Evolutionary conservation across 2,797 vertebrate species (phyloP), one percentile per base, ranked within the genome.

Genomic region (Mus spretus): DNA sequence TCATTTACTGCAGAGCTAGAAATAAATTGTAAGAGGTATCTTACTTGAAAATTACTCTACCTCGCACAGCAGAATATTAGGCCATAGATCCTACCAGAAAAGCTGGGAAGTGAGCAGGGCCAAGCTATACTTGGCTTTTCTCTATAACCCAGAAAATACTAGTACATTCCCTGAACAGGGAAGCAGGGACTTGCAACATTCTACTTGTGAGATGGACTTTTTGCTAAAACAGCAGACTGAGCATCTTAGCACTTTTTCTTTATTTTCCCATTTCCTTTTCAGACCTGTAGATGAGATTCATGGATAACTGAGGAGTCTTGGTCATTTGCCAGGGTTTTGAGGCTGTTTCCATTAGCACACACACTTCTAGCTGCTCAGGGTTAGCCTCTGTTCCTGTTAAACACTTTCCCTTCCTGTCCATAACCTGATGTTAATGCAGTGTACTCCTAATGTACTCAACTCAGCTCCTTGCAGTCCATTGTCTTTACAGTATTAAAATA

Each of bases 41-140:
- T 90, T 77, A 80, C 84, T 86, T 94, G 80, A 95, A 97, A 96
- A 97, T 94, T 74, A 91, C 2, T 70, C 88, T 72, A 40, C 80
- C 65, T 91, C 28, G 26, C 50, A 90, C 22, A 65, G 65, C 1
- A 80, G 59, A 81, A 77, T 53, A 72, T 87, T 79, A 89, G 67
- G 67, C 74, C 50, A 40, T 78, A 74, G 89, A 80, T 90, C 47
- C 61, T 90, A 2, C 50, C 67, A 80, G 70, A 53, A 31, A 80
- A 80, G 11, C 63, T 65, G 3, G 81, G 22, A 89, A 84, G 47
- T 61, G 24, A 85, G 82, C 70, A 94, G 83, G 37, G 34, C 34
- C 85, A 19, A 26, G 47, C 34, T 14, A 44, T 9, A 17, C 13
- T 57, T 89, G 34, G 1, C 57, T 75, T 87, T 72, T 20, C 40